Evolutionary conservation across 2,888 invertebrate genomes (phyloP).

Genomic region (Drosophila testacea): DNA sequence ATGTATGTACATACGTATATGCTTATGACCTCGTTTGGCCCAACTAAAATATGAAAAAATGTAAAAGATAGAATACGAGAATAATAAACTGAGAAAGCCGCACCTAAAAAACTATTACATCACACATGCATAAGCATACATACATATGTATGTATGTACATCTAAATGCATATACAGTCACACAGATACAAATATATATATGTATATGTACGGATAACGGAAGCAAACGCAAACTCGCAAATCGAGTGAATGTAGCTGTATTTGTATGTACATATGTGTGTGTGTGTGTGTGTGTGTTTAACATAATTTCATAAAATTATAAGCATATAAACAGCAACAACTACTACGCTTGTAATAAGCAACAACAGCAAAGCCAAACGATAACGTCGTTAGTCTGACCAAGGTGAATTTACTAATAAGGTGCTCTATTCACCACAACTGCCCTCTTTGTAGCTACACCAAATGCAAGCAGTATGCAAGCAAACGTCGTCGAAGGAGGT

Average conservation of each 20-base stretch:
- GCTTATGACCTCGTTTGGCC: slow-evolving; percentile 29
- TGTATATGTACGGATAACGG: slow-evolving; percentile 40
- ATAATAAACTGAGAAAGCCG: slow-evolving; percentile 37
- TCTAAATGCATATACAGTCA: slow-evolving; percentile 11
- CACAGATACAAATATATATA: neutral
- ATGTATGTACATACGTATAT: slow-evolving; percentile 7
- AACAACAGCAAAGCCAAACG: slow-evolving; percentile 15
- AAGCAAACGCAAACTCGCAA: slow-evolving; percentile 35
- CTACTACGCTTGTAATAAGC: slow-evolving; percentile 35
- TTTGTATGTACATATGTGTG: neutral
- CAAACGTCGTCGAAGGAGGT: no score
- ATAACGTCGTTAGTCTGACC: slow-evolving; percentile 19
- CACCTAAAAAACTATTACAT: slow-evolving; percentile 73
- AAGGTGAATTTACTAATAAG: no score
- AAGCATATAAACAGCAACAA: slow-evolving; percentile 29
- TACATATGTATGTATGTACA: neutral
- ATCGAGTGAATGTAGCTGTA: slow-evolving; percentile 8
- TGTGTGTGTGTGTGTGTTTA: neutral
- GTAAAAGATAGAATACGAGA: slow-evolving; percentile 18
- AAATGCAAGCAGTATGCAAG: no score
- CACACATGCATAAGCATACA: slow-evolving; percentile 55
- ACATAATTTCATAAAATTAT: slow-evolving; percentile 32
- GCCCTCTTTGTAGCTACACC: no score
- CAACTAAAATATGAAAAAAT: slow-evolving; percentile 19
- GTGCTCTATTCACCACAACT: no score